Conservation (phyloP, 2,113 vertebrate species). For the Blennius ocellaris region DNA sequence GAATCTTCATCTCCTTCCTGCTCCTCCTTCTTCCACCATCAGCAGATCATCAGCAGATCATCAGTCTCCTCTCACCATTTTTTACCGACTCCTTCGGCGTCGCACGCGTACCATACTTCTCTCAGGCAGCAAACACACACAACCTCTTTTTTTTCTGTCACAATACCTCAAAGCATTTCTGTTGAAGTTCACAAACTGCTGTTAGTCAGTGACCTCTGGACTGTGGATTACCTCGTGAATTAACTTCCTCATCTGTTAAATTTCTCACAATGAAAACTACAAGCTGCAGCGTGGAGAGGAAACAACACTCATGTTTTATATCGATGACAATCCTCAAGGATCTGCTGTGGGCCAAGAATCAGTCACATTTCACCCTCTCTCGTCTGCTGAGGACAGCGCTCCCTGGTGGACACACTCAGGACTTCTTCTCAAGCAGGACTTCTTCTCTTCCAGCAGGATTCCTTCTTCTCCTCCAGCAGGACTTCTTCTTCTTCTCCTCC, state of each 20-base stretch:
- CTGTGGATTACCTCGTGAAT: constrained; percentile 48
- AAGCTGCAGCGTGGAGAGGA: background rate
- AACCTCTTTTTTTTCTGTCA: constrained; percentile 77
- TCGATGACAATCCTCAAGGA: constrained; percentile 25
- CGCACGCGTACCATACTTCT: constrained; percentile 41
- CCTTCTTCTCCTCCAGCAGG: background rate
- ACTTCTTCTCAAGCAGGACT: too few relatives aligned
- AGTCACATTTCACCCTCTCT: constrained; percentile 7
- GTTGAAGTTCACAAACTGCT: constrained; percentile 2
- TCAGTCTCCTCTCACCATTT: constrained; percentile 48
- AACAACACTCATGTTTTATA: constrained; percentile 20
- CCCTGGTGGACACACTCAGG: constrained; percentile 44
- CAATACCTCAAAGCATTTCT: constrained; percentile 68
- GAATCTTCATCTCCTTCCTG: too few relatives aligned
- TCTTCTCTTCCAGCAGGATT: background rate
- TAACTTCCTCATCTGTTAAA: constrained; percentile 7
- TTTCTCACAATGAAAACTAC: background rate
- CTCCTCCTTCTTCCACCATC: background rate
- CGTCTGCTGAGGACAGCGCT: background rate
- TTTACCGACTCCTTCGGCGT: constrained; percentile 19
- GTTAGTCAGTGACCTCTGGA: constrained; percentile 12
- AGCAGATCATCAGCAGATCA: constrained; percentile 10
- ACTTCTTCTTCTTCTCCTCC: constrained; percentile 20
- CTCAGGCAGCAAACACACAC: constrained; percentile 78
- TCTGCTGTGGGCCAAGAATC: background rate